Percentiles rank a stretch among this genome's conserved stretches.
phyloP scores from a whole-genome alignment of 2,113 vertebrate genomes.

The Tympanuchus pallidicinctus region DNA sequence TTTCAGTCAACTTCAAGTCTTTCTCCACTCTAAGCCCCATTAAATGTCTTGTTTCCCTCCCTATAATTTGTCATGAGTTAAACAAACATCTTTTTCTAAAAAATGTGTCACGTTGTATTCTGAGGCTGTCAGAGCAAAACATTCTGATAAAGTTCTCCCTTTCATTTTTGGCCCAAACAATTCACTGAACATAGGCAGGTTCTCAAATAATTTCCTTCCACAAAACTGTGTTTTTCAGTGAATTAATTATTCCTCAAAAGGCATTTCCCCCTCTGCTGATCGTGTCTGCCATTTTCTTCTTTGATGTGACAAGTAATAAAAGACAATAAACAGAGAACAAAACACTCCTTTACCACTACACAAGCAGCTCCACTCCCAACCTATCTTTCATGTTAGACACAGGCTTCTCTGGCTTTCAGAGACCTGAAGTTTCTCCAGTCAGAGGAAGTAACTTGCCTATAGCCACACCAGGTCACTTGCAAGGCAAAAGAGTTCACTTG shows the following conservation, averaged over 20 bases:
- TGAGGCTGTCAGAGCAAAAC: neutral
- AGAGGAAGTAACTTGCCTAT: neutral
- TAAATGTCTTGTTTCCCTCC: neutral
- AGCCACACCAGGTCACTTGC: neutral
- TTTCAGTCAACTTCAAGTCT: neutral
- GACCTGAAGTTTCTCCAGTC: neutral
- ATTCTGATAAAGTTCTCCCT: neutral
- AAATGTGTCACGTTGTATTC: neutral
- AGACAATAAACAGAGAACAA: neutral
- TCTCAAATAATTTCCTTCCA: neutral
- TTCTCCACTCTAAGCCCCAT: neutral
- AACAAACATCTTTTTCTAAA: neutral
- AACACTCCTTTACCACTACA: neutral
- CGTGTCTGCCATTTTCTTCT: neutral
- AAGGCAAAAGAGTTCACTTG: neutral
- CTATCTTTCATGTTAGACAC: neutral
- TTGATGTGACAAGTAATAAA: constrained; percentile 5
- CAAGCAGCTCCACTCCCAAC: neutral
- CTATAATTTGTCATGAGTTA: neutral
- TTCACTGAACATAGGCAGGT: neutral
- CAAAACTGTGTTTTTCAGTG: neutral
- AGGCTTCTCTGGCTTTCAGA: neutral
- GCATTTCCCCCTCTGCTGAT: neutral
- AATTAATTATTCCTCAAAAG: neutral
- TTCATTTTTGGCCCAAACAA: neutral